Base-by-base conservation (phyloP, 53 echinoderm and acorn worm genomes). In the Paracentrotus lividus region DNA sequence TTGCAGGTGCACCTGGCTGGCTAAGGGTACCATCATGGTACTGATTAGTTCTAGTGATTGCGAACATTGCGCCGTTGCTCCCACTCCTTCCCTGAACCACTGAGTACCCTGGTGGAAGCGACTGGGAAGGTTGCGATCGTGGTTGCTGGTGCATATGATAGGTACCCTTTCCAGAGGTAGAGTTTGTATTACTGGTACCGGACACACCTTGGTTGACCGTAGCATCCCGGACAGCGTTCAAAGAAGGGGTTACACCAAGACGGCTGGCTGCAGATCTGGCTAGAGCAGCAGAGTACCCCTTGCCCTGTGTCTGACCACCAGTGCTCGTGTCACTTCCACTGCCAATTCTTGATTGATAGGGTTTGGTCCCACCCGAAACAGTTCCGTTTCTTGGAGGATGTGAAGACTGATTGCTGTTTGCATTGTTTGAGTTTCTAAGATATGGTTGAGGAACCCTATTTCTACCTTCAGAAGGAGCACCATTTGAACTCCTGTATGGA, bases 261-360 rank as follows among this genome's bases (percentile, higher is more conserved):
- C 90, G 90, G 75, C 90, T 90, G 18, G 90, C 90, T 49, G 90
- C 90, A 12, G 90, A 90, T 44, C 40, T 90, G 16, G 90, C 13
- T 4, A 32, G 69, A 40, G 59, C 45, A 42, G 89, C 38, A 21
- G 44, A 27, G 44, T 44, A 8, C 40, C 89, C 65, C 40, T 10
- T 40, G 14, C 24, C 47, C n/a, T 20, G 18, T 47, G n/a, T 81
- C 44, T 47, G 43, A 45, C 12, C 26, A 81, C n/a, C 26, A 47
- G 8, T 26, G 26, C 81, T 27, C 27, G 47, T n/a, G 9, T 81
- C 44, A 12, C 81, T 81, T 47, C n/a, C 81, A 47, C 47, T 81
- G 47, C 81, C 47, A 4, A 81, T 81, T 81, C 81, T 81, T 27
- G 8, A n/a, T n/a, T n/a, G 81, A 42, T 76, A 21, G 20, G 2